Base-by-base conservation (phyloP, 2,888 invertebrate species). In the Pristionchus maxplancki region DNA sequence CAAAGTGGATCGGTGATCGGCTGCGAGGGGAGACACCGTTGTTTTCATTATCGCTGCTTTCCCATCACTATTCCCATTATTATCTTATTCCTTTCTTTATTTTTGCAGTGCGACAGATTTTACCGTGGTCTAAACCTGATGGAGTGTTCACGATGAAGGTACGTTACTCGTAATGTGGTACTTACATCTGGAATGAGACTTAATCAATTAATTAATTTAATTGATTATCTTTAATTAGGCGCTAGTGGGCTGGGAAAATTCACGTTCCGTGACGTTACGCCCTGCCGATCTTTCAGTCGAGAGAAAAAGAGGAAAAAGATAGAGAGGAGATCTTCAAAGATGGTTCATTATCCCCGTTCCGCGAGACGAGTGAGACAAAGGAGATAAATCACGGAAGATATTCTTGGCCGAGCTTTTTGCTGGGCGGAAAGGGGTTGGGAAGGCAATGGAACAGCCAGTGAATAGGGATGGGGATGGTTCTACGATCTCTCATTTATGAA, bases 351-450 rank as follows among this genome's bases (percentile, higher is more conserved):
- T 15, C 13, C 34, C 31, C 64, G 64, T 64, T 64, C 64, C 20
- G 17, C 62, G 3, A 24, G n/a, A n/a, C n/a, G n/a, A 58, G 15
- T 28, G 64, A 64, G 71, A 74, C 9, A 74, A 64, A 64, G 64
- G 71, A 37, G 71, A 74, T 20, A 3, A 24, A 40, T 74, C 40
- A 24, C 34, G 11, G 5, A 24, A 64, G 64, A n/a, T 74, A 74
- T 74, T 74, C 71, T 74, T 74, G 71, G 37, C 20, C 71, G 71
- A 13, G 71, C 40, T 74, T 74, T 74, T 74, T 74, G 71, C 71
- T 20, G 1, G 17, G 20, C 0, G 24, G 34, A 9, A 24, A 40
- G 24, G n/a, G 20, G 37, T 40, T 24, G 15, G 37, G 40, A 74
- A 24, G 31, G 64, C 71, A 74, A 15, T 1, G 71, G 71, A 74